These are phyloP conservation scores for Protonemura montana DNA, from an alignment of 2,888 invertebrate species.

Conservation along the genomic window DNA sequence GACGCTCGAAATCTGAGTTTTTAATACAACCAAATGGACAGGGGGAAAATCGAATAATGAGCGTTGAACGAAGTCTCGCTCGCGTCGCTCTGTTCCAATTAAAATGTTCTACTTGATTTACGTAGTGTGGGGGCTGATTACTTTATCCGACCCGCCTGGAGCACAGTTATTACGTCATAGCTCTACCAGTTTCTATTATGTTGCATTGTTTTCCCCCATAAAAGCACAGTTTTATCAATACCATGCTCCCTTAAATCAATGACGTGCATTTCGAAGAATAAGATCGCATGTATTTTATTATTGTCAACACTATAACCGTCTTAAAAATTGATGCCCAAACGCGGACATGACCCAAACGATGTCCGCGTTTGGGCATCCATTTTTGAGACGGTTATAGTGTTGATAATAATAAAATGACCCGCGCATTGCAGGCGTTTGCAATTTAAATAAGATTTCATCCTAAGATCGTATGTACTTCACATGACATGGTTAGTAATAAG, in stretches of 20 bases:
- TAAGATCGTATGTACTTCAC: too few relatives aligned
- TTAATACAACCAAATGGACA: neutral
- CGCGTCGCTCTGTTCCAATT: neutral
- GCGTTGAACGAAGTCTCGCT: neutral
- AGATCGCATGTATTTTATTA: too few relatives aligned
- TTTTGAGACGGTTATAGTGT: too few relatives aligned
- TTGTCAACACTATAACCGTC: too few relatives aligned
- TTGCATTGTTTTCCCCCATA: neutral
- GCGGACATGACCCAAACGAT: too few relatives aligned
- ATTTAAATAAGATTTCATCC: too few relatives aligned
- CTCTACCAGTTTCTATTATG: neutral
- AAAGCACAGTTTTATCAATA: neutral
- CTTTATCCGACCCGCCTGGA: neutral
- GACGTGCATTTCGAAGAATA: neutral
- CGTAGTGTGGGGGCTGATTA: neutral
- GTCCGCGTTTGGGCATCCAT: too few relatives aligned
- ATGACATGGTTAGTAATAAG: too few relatives aligned
- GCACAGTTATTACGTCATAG: neutral
- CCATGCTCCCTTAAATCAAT: neutral
- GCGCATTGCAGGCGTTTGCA: too few relatives aligned
- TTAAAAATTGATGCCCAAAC: too few relatives aligned
- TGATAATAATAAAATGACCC: too few relatives aligned
- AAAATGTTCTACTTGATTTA: constrained; percentile 5
- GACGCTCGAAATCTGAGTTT: neutral
- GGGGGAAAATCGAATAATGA: neutral